Conservation (phyloP, 2,888 invertebrate species). For the Anoncus sp. region DNA sequence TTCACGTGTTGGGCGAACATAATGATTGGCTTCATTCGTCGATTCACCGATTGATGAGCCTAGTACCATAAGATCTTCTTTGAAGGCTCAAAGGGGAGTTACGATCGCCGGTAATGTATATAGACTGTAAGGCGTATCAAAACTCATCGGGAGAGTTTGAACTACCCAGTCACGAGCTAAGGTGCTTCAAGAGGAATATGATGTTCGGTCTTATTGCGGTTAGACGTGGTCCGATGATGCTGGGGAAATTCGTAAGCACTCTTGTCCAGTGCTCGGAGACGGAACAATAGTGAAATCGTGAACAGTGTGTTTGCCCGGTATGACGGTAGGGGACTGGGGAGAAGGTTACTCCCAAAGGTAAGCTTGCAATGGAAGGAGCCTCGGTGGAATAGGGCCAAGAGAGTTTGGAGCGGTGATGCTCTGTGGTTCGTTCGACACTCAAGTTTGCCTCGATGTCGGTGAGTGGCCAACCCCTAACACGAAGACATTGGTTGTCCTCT, state of each 20-base stretch:
- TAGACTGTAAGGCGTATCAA: not conserved
- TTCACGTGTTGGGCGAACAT: too few species aligned
- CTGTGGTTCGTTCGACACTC: conserved; percentile 44
- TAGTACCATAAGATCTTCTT: too few species aligned
- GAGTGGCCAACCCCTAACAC: conserved; percentile 45
- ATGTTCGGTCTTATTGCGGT: conserved; percentile 44
- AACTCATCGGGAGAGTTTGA: not conserved
- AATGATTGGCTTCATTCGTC: too few species aligned
- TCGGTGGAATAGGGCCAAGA: conserved; percentile 14
- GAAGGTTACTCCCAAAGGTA: conserved; percentile 44
- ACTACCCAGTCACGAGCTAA: not conserved
- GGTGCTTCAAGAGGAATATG: conserved; percentile 27
- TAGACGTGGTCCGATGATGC: conserved; percentile 27
- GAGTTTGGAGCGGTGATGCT: conserved; percentile 37
- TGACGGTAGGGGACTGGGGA: conserved; percentile 8
- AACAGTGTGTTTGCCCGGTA: not conserved
- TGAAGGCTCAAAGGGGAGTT: too few species aligned
- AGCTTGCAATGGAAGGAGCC: conserved; percentile 18
- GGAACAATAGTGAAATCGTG: conserved; percentile 35
- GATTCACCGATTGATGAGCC: not conserved
- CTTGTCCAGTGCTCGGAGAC: conserved; percentile 15
- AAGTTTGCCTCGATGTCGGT: conserved; percentile 29
- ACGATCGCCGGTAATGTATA: too few species aligned
- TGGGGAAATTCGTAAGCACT: conserved; percentile 37
- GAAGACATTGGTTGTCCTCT: conserved; percentile 53